Evolutionary conservation across 1,140 invertebrate genomes (phyloP).

Genomic region (Arctopsyche grandis): DNA sequence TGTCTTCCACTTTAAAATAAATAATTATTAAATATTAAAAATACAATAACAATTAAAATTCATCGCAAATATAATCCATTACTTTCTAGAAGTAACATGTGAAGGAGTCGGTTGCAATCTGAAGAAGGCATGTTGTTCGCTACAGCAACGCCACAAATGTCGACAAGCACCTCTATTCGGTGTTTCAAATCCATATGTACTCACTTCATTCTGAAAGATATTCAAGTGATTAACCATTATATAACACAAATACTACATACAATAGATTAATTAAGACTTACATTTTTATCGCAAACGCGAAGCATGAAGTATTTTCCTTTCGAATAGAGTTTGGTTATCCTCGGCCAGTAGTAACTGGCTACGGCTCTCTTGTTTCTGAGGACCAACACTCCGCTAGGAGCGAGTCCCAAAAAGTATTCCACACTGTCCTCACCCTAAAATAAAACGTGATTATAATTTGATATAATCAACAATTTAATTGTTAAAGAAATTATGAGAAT

Average conservation of each 20-base stretch:
- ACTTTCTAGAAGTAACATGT: constrained; percentile 62
- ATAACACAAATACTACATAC: constrained; percentile 1
- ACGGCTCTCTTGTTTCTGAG: constrained; percentile 96
- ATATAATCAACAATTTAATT: not conserved
- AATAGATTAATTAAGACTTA: constrained; percentile 71
- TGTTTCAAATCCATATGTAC: constrained; percentile 95
- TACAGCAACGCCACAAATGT: constrained; percentile 98
- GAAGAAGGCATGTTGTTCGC: constrained; percentile 99
- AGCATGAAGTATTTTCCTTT: constrained; percentile 97
- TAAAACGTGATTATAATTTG: constrained; percentile 18
- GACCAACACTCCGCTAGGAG: constrained; percentile 96
- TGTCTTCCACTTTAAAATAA: constrained; percentile 71
- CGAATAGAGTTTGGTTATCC: constrained; percentile 95
- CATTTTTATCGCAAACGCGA: constrained; percentile 93
- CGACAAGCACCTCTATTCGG: constrained; percentile 95
- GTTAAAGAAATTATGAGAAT: not conserved
- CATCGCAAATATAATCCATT: not conserved
- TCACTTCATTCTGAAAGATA: constrained; percentile 85
- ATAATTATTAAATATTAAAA: too few species aligned
- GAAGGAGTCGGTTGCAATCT: constrained; percentile 81
- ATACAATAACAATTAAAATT: constrained; percentile 5
- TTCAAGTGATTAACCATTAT: not conserved
- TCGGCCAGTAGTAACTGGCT: constrained; percentile 98
- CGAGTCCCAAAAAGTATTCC: constrained; percentile 96
- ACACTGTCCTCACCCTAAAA: constrained; percentile 95